Evolutionary conservation across 2,113 vertebrate species (phyloP), one percentile per base, ranked within the genome.

Genomic region (Pomatorhinus ruficollis): DNA sequence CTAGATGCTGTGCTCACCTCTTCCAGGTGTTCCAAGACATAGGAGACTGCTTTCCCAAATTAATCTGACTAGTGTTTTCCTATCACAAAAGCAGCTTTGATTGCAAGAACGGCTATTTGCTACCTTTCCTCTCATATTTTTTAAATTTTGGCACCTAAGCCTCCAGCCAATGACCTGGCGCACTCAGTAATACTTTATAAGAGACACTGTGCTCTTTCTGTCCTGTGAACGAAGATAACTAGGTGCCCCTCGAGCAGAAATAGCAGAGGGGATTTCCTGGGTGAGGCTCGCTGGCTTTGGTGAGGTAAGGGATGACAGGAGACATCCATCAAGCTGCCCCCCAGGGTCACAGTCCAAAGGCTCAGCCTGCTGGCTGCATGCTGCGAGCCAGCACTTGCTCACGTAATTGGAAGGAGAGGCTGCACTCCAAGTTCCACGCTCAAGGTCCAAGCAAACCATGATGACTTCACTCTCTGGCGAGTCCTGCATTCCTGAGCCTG

Each of bases 81-180:
- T 59, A 40, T 10, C 15, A 66, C 15, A 84, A 49, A 91, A 81
- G 6, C 16, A n/a, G 22, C 19, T 83, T n/a, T 47, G 44, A 63
- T 63, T 63, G 6, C 60, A 83, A 76, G 47, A 24, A 87, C 66
- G 68, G 21, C 28, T 33, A 40, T 47, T 35, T 89, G 20, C 44
- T 65, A 64, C 10, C 3, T 77, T 65, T 65, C 31, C 11, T 56
- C 59, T 31, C 21, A 3, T 15, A 37, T 49, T 31, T 28, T 47
- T 56, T 33, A 42, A 12, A 17, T 61, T 77, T 53, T 50, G 39
- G 44, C 70, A 70, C 15, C 15, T 54, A 66, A 59, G 28, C 39
- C 53, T 40, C 31, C 40, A 60, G 37, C 18, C 37, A 57, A 35
- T 45, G 33, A 87, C 30, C 8, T 0, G 0, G 21, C 9, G 35